Conservation (phyloP, 1,140 invertebrate species). For the Ladona fulva region DNA sequence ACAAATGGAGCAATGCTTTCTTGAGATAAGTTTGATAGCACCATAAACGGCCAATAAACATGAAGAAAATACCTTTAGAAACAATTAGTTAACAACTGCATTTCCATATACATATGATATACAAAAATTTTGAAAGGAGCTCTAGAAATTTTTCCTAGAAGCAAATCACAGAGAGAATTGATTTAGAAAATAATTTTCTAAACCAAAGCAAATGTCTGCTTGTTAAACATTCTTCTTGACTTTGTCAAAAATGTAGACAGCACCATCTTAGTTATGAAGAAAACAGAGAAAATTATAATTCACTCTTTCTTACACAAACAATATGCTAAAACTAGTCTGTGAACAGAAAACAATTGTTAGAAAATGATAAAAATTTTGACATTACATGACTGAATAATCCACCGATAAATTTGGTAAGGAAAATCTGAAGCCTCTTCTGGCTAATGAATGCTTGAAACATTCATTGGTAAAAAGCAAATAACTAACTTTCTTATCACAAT, state of each 20-base stretch:
- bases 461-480: neutral
- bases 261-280: neutral
- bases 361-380: neutral
- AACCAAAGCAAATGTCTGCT: neutral
- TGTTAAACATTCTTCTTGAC: neutral
- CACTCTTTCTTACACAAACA: neutral
- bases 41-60: neutral
- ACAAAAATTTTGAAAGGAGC: neutral
- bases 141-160: neutral
- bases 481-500: neutral
- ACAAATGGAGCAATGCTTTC: no score
- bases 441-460: neutral
- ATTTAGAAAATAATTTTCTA: neutral
- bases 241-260: neutral
- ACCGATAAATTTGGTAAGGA: neutral
- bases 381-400: neutral
- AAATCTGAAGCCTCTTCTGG: neutral
- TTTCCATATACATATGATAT: neutral
- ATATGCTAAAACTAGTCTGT: neutral
- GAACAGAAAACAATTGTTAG: neutral
- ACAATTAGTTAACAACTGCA: neutral
- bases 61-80: neutral
- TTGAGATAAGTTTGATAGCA: neutral
- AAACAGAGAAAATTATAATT: neutral
- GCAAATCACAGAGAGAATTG: neutral